A percentile compares a stretch with the other conserved stretches of the same genome.
These are phyloP conservation scores for Brenthis daphne DNA, from an alignment of 2,888 invertebrate species.

Conservation along the genomic window DNA sequence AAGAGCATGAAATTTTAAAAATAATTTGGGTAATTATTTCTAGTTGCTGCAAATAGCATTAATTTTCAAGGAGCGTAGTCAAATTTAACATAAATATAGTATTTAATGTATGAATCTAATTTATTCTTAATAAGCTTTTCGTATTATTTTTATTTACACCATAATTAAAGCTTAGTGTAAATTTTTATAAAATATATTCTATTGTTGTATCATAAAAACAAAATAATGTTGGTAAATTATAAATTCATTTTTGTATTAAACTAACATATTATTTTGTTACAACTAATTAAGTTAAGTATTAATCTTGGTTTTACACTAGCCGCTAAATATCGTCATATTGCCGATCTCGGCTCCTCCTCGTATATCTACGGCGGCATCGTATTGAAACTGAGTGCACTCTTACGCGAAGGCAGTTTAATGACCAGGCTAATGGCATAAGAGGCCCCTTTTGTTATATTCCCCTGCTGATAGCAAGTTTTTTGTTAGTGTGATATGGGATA, in stretches of 20 bases:
- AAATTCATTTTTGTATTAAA: no score
- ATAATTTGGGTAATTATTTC: no score
- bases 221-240: no score
- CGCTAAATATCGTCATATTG: slow-evolving; percentile 17
- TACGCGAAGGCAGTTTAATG: slow-evolving; percentile 58
- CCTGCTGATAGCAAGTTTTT: slow-evolving; percentile 41
- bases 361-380: slow-evolving; percentile 26
- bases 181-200: no score
- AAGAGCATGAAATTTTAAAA: slow-evolving; percentile 3
- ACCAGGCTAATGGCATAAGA: slow-evolving; percentile 54
- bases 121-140: background rate
- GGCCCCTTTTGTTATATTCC: slow-evolving; percentile 53
- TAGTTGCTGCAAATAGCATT: background rate
- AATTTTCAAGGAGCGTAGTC: background rate
- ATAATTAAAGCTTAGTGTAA: no score
- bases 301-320: no score
- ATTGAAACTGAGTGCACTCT: slow-evolving; percentile 49
- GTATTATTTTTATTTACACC: no score
- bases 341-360: slow-evolving; percentile 31
- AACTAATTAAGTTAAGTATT: no score
- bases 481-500: slow-evolving; percentile 10
- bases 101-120: slow-evolving; percentile 3
- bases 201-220: no score
- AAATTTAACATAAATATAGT: background rate
- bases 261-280: no score